Percentiles rank a stretch among this genome's conserved stretches.
Conservation (phyloP, 2,888 invertebrate genomes). For the Volucella bombylans region DNA sequence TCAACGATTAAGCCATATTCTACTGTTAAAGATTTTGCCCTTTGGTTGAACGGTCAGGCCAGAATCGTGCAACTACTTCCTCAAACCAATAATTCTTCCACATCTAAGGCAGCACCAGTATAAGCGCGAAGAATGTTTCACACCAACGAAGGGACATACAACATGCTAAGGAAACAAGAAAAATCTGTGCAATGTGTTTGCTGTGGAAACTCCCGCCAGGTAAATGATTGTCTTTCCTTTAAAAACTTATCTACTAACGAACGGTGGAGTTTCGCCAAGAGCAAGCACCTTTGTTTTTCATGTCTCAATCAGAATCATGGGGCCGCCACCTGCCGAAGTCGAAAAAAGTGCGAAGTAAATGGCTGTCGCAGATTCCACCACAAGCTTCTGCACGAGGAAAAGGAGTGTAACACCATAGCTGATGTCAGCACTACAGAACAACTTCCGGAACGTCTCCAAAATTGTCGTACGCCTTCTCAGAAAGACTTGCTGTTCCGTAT, state of each 20-base stretch:
- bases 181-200: too few relatives aligned
- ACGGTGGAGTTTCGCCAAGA: neutral
- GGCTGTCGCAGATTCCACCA: conserved; percentile 1
- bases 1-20: too few relatives aligned
- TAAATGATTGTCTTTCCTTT: conserved; percentile 6
- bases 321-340: neutral
- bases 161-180: too few relatives aligned
- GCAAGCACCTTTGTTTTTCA: conserved; percentile 21
- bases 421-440: too few relatives aligned
- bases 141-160: too few relatives aligned
- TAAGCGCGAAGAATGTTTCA: too few relatives aligned
- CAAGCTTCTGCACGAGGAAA: conserved; percentile 15
- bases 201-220: neutral
- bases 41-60: too few relatives aligned
- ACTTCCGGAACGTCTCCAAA: too few relatives aligned
- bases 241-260: neutral
- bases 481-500: conserved; percentile 27
- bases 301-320: conserved; percentile 18
- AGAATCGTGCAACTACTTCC: too few relatives aligned
- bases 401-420: neutral
- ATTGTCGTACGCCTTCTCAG: neutral
- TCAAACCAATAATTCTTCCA: too few relatives aligned
- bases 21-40: too few relatives aligned
- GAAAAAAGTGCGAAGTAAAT: neutral
- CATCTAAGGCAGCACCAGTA: too few relatives aligned